phyloP scores from a whole-genome alignment of 2,113 vertebrate species.

The Phasianus colchicus region DNA sequence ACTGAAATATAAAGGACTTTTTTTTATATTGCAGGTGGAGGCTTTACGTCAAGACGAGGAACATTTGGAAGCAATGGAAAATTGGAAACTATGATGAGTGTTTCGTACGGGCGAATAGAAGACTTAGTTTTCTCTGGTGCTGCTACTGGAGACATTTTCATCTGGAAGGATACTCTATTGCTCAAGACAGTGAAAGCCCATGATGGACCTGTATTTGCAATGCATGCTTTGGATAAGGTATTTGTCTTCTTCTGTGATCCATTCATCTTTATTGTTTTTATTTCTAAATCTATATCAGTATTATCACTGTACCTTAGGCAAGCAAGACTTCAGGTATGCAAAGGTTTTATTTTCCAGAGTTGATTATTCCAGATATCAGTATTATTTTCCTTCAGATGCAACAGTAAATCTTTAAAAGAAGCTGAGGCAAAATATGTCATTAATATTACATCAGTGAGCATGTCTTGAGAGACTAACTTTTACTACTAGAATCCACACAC shows the following conservation, averaged over 20 bases:
- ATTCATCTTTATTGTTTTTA: not conserved
- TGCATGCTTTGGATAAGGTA: constrained; percentile 98
- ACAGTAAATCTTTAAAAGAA: not conserved
- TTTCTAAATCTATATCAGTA: not conserved
- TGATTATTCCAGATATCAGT: not conserved
- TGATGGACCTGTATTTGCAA: constrained; percentile 95
- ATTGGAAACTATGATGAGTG: constrained; percentile 96
- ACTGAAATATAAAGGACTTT: not conserved
- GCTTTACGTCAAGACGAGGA: constrained; percentile 92
- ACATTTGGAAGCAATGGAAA: constrained; percentile 88
- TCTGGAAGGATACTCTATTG: constrained; percentile 92
- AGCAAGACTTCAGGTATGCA: not conserved
- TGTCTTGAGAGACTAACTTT: not conserved
- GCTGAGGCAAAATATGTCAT: not conserved
- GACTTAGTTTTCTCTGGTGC: constrained; percentile 94
- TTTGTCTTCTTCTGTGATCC: not conserved
- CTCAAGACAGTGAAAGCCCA: constrained; percentile 96
- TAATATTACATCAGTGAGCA: not conserved
- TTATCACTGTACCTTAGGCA: not conserved
- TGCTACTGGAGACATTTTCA: constrained; percentile 94
- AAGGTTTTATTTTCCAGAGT: not conserved
- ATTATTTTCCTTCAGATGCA: not conserved
- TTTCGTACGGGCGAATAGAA: constrained; percentile 90
- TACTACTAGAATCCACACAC: not conserved
- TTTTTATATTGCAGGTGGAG: constrained; percentile 84